Base-by-base conservation (phyloP, 2,888 invertebrate genomes). In the Pyrgus malvae region DNA sequence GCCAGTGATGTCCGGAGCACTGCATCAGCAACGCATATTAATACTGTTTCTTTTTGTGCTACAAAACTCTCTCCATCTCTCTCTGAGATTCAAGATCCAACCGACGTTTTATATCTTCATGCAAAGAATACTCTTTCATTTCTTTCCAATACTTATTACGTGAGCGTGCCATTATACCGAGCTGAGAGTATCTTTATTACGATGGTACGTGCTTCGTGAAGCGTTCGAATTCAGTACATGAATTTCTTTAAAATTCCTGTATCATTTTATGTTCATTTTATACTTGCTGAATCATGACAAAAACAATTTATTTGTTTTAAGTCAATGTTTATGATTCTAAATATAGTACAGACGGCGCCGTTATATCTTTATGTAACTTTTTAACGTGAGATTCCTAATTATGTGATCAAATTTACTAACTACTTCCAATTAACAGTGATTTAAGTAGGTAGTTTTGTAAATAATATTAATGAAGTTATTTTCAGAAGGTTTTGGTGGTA, bases 121-220 rank as follows among this genome's bases (percentile, higher is more conserved):
- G 31, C 40, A 49, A 31, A 40, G 9, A 33, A 49, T 49, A 41
- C 17, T 49, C 31, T 49, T 41, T 23, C 49, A 49, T 49, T 49
- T 33, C 41, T 21, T 41, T 31, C 14, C 41, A 31, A 41, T 49
- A 49, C 31, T 41, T 49, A 49, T 49, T 49, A 49, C 49, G 25
- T 37, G 35, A 37, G 48, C 48, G 48, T 48, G 25, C 37, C 37
- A 37, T 48, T 37, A 37, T 48, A 35, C 11, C 35, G 11, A 37
- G 37, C 11, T 27, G 37, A 37, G 25, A 37, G 25, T 17, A 25
- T 48, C 49, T 49, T 49, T 31, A 31, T 49, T 41, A 41, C 31
- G 14, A 49, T 29, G 31, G 49, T 49, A 49, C 41, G 49, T 41
- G 49, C 49, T 40, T 49, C 41, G 11, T 23, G 16, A 49, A 31